These are phyloP conservation scores for Andrena bucephala DNA, from an alignment of 2,888 invertebrate species.

Conservation along the genomic window DNA sequence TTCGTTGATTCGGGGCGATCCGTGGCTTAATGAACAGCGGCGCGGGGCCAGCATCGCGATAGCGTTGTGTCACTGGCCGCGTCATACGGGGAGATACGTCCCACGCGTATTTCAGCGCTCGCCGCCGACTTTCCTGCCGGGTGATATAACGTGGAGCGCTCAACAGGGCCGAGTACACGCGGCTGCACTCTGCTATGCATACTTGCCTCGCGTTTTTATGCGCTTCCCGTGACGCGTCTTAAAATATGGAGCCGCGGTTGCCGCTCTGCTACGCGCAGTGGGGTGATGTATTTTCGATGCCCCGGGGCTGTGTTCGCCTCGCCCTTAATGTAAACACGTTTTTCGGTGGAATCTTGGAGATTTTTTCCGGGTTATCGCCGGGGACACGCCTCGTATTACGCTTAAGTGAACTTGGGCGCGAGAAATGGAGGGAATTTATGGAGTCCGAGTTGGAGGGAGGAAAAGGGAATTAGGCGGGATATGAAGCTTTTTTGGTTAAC, in stretches of 20 bases:
- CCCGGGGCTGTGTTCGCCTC: not conserved
- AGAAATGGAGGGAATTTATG: not conserved
- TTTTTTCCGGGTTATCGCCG: not conserved
- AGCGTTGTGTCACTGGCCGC: constrained; percentile 53
- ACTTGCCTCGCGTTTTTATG: constrained; percentile 39
- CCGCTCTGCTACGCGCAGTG: not conserved
- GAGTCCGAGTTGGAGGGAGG: too few relatives aligned
- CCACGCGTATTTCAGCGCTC: constrained; percentile 40
- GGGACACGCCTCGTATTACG: not conserved
- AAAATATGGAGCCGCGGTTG: constrained; percentile 45
- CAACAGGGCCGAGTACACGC: constrained; percentile 48
- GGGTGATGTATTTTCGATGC: constrained; percentile 32
- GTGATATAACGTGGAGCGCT: constrained; percentile 37
- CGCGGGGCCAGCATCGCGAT: constrained; percentile 43
- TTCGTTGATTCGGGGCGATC: constrained; percentile 7
- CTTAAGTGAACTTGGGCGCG: not conserved
- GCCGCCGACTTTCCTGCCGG: not conserved
- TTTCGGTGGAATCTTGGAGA: constrained; percentile 8
- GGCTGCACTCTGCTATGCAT: constrained; percentile 28
- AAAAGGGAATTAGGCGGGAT: too few relatives aligned
- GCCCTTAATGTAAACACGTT: constrained; percentile 25
- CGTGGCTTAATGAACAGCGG: constrained; percentile 45
- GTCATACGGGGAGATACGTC: constrained; percentile 18
- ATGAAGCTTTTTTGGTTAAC: too few relatives aligned
- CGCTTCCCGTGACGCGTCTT: constrained; percentile 48